These are phyloP conservation scores for Pissodes strobi DNA, from an alignment of 1,140 invertebrate genomes.

Conservation along the genomic window DNA sequence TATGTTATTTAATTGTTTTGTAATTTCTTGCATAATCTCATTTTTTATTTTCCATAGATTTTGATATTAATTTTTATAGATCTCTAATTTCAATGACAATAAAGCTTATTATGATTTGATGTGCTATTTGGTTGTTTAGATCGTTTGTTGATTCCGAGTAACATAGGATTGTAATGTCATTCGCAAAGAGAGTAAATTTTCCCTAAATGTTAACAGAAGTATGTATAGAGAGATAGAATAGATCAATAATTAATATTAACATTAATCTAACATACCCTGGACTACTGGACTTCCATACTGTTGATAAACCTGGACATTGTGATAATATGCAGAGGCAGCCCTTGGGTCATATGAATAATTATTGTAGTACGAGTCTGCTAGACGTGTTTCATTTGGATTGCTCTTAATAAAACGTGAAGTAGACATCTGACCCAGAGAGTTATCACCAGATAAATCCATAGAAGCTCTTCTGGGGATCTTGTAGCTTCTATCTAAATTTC, in stretches of 20 bases:
- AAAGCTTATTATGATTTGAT: no score
- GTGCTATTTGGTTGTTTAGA: no score
- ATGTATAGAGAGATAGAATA: not conserved
- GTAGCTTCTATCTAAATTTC: conserved; percentile 19
- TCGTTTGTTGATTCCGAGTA: not conserved
- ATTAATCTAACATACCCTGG: not conserved
- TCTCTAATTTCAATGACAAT: no score
- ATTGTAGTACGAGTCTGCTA: conserved; percentile 35
- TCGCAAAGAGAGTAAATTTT: not conserved
- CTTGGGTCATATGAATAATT: conserved; percentile 30
- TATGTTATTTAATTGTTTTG: no score
- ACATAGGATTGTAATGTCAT: not conserved
- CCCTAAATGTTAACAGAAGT: not conserved
- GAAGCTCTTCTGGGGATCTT: conserved; percentile 28
- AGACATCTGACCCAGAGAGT: not conserved
- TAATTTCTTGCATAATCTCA: no score
- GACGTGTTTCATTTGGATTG: conserved; percentile 21
- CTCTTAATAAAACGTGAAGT: conserved; percentile 23
- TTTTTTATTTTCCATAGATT: no score
- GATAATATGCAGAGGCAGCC: conserved; percentile 22
- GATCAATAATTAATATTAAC: not conserved
- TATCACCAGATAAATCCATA: not conserved
- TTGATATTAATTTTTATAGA: no score
- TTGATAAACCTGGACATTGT: conserved; percentile 24
- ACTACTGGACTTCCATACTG: not conserved